Base-by-base conservation (phyloP, 2,888 invertebrate genomes). In the Acanthococcus lagerstroemiae region DNA sequence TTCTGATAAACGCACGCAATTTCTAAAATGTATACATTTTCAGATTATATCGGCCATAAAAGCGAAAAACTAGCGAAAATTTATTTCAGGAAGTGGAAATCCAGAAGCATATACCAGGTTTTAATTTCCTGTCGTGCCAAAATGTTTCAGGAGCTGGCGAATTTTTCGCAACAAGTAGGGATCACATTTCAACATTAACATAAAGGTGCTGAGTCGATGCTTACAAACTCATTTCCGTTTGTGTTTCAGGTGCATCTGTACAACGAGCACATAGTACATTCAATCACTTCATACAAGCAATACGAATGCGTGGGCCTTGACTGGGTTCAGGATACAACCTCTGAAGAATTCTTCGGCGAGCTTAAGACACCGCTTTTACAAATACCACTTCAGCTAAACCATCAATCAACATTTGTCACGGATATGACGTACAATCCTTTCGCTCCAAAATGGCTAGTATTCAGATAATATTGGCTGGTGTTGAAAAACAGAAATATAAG, bases 131-230 rank as follows among this genome's bases (percentile, higher is more conserved):
- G 91, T 77, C 83, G 90, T 72, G 88, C 90, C 27, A 84, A 86
- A 60, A 84, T 85, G 67, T 86, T 87, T 74, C 87, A 89, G 75
- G 90, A 92, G 74, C 80, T 91, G 67, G 88, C 90, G 68, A 88
- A 90, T 77, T 86, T 92, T 73, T 87, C 87, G 27, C 91, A 93
- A 74, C 92, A 93, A 83, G 92, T 91, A 75, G 21, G 55, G 1
- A 67, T 48, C 27, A n/a, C n/a, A n/a, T n/a, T n/a, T n/a, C n/a
- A n/a, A n/a, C n/a, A n/a, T n/a, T n/a, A n/a, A n/a, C n/a, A n/a
- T n/a, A n/a, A n/a, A n/a, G n/a, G n/a, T n/a, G n/a, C n/a, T n/a
- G n/a, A n/a, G n/a, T n/a, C n/a, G n/a, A n/a, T n/a, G n/a, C n/a
- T n/a, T n/a, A n/a, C n/a, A n/a, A n/a, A n/a, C n/a, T n/a, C n/a